phyloP scores from a whole-genome alignment of 2,113 vertebrate genomes.

The Oreotrochilus melanogaster region DNA sequence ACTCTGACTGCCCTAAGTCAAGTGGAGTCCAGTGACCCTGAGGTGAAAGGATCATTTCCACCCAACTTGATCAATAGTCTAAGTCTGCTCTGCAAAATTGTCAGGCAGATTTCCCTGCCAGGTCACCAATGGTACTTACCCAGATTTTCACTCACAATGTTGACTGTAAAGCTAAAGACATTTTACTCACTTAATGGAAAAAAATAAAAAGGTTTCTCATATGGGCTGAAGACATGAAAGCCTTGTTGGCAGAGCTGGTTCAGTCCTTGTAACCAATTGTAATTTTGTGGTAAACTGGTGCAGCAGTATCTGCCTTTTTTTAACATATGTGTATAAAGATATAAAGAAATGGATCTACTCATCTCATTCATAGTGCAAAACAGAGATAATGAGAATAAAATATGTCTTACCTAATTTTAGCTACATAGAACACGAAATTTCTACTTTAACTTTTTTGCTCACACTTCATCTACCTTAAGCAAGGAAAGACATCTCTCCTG shows the following conservation, averaged over 20 bases:
- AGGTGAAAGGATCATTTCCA: slow-evolving; percentile 35
- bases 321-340: not conserved
- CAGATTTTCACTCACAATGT: not conserved
- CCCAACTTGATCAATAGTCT: slow-evolving; percentile 27
- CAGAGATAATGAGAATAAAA: not conserved
- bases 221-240: not conserved
- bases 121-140: slow-evolving; percentile 6
- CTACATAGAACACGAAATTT: not conserved
- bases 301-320: not conserved
- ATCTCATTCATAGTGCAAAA: not conserved
- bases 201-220: not conserved
- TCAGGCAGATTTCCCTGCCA: slow-evolving; percentile 3
- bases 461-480: not conserved
- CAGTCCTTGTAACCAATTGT: not conserved
- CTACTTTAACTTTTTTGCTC: not conserved
- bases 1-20: slow-evolving; percentile 6
- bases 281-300: not conserved
- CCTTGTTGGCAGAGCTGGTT: not conserved
- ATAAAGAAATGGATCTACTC: not conserved
- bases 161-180: not conserved
- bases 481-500: not conserved
- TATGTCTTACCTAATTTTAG: not conserved
- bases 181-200: not conserved
- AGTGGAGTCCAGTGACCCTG: slow-evolving; percentile 12
- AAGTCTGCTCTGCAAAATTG: slow-evolving; percentile 33